phyloP scores from a whole-genome alignment of 1,140 invertebrate genomes.

The Acromyrmex heyeri region DNA sequence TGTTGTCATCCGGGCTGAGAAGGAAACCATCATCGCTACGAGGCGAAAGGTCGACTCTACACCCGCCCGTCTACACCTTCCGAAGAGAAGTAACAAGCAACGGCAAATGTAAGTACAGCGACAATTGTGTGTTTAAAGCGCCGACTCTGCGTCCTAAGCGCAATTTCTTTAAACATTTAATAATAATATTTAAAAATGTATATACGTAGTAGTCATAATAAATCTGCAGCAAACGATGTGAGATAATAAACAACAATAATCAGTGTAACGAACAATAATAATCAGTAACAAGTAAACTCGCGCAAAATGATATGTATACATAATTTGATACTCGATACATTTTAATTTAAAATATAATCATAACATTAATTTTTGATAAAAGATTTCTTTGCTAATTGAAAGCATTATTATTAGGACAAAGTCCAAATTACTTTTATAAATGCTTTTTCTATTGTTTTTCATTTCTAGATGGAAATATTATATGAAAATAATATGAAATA shows the following conservation, averaged over 20 bases:
- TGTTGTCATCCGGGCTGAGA: constrained; percentile 80
- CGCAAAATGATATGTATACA: neutral
- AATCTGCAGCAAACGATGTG: neutral
- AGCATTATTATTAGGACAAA: neutral
- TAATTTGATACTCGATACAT: neutral
- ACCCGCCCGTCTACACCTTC: constrained; percentile 72
- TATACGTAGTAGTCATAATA: no score
- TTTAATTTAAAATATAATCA: neutral
- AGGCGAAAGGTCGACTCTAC: constrained; percentile 64
- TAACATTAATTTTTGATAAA: neutral
- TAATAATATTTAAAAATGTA: constrained; percentile 3
- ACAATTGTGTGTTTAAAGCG: neutral
- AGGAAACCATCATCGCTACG: constrained; percentile 72
- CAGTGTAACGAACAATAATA: neutral
- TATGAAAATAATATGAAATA: neutral
- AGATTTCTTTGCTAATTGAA: neutral
- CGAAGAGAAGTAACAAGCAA: neutral
- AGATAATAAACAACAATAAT: neutral
- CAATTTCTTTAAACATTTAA: neutral
- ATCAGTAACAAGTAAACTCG: neutral
- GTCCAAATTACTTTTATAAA: neutral
- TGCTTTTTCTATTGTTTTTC: neutral
- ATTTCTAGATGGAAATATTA: neutral
- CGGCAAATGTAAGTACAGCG: neutral
- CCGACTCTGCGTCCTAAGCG: neutral